A percentile compares a stretch with the other conserved stretches of the same genome.
Evolutionary conservation across 1,140 invertebrate genomes (phyloP).

Genomic region (Heliconius melpomene): DNA sequence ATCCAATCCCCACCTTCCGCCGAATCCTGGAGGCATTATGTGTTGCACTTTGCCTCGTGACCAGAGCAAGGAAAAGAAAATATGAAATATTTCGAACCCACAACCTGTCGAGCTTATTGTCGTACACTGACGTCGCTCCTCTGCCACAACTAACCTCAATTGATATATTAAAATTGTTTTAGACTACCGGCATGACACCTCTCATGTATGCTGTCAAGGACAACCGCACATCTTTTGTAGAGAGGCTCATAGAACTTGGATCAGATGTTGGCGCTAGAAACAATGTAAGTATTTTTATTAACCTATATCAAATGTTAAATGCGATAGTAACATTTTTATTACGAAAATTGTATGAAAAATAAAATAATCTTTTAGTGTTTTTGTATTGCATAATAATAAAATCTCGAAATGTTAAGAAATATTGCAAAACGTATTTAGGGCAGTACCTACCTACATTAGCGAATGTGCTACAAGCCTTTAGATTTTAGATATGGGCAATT

Average conservation of each 20-base stretch:
- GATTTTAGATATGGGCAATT: constrained; percentile 30
- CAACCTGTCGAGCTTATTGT: no score
- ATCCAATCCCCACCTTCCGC: no score
- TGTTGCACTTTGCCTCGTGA: no score
- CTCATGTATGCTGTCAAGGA: constrained; percentile 97
- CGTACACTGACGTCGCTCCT: no score
- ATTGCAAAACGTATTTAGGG: constrained; percentile 17
- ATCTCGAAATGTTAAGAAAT: neutral
- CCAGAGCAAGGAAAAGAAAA: no score
- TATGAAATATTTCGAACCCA: neutral
- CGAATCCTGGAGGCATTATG: no score
- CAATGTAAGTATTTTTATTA: constrained; percentile 86
- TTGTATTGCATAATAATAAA: neutral
- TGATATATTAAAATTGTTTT: neutral
- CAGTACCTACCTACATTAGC: constrained; percentile 22
- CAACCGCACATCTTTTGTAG: constrained; percentile 93
- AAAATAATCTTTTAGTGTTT: no score
- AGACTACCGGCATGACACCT: constrained; percentile 95
- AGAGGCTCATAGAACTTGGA: constrained; percentile 94
- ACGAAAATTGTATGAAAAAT: neutral
- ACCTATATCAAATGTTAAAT: neutral
- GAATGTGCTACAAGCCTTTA: constrained; percentile 20
- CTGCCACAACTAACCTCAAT: neutral
- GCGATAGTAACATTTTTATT: neutral
- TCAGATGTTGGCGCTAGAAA: constrained; percentile 94